Evolutionary conservation across 2,888 invertebrate genomes (phyloP).

Genomic region (Pocota personata): DNA sequence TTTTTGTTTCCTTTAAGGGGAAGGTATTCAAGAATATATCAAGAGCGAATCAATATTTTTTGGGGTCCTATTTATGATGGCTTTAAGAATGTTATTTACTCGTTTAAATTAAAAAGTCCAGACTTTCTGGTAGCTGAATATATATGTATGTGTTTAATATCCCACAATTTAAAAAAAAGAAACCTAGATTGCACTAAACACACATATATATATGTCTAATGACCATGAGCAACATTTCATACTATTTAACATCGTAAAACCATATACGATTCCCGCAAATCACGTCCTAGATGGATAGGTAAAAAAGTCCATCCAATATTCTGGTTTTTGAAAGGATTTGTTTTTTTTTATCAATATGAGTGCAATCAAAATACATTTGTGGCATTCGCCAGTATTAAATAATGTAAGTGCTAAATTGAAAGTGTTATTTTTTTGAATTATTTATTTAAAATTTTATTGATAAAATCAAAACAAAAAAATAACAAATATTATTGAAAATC

Average conservation of each 20-base stretch:
- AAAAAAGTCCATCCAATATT: not conserved
- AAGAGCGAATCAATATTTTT: too few species aligned
- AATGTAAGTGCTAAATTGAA: not conserved
- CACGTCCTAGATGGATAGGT: not conserved
- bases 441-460: not conserved
- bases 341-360: constrained; percentile 34
- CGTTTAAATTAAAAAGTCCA: too few species aligned
- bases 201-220: too few species aligned
- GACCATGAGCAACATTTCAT: too few species aligned
- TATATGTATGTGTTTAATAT: too few species aligned
- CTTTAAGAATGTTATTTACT: too few species aligned
- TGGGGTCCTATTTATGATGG: too few species aligned
- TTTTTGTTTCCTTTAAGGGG: too few species aligned
- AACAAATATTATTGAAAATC: not conserved
- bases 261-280: not conserved
- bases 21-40: too few species aligned
- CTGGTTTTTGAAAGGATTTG: constrained; percentile 15
- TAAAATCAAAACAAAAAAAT: not conserved
- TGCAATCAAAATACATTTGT: constrained; percentile 56
- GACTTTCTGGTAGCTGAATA: too few species aligned
- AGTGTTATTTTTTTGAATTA: constrained; percentile 13
- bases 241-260: not conserved
- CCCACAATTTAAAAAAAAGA: too few species aligned
- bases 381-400: constrained; percentile 35
- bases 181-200: too few species aligned